Conservation (phyloP, 2,113 vertebrate species). For the Pao palembangensis region DNA sequence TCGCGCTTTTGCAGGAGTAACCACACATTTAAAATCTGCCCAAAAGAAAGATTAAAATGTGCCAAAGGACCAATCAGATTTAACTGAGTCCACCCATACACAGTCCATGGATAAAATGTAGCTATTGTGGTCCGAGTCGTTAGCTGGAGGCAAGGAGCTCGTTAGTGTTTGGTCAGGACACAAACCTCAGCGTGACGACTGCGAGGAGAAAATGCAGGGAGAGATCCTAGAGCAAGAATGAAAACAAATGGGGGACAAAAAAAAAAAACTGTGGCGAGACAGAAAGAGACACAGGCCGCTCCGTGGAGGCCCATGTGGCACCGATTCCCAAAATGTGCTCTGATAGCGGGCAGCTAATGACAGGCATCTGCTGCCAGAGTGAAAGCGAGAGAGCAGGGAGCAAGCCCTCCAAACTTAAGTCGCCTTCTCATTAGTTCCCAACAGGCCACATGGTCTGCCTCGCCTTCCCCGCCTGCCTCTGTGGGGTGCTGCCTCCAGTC, state of each 20-base stretch:
- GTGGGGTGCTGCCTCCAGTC: constrained; percentile 26
- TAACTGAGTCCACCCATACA: constrained; percentile 40
- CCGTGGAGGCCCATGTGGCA: constrained; percentile 56
- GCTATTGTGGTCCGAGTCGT: constrained; percentile 25
- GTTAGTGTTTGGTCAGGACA: constrained; percentile 35
- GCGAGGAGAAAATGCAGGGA: constrained; percentile 24
- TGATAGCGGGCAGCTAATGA: constrained; percentile 72
- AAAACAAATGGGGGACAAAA: constrained; percentile 39
- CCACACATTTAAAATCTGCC: constrained; percentile 25
- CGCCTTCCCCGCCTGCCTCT: constrained; percentile 39
- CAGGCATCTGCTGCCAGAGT: constrained; percentile 63
- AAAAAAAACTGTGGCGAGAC: constrained; percentile 52
- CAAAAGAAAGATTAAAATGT: constrained; percentile 32
- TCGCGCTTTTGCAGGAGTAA: constrained; percentile 16
- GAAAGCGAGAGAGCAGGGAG: constrained; percentile 58
- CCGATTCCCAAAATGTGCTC: constrained; percentile 69
- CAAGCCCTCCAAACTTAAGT: constrained; percentile 40
- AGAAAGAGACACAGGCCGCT: constrained; percentile 50
- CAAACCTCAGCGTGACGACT: constrained; percentile 34
- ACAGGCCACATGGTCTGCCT: constrained; percentile 50
- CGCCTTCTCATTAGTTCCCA: constrained; percentile 67
- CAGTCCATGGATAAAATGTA: constrained; percentile 34
- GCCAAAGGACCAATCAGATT: constrained; percentile 56
- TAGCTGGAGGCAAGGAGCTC: constrained; percentile 37
- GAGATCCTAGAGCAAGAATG: constrained; percentile 27